These are phyloP conservation scores for Lerista edwardsae DNA, from an alignment of 2,797 vertebrate species.

Conservation along the genomic window DNA sequence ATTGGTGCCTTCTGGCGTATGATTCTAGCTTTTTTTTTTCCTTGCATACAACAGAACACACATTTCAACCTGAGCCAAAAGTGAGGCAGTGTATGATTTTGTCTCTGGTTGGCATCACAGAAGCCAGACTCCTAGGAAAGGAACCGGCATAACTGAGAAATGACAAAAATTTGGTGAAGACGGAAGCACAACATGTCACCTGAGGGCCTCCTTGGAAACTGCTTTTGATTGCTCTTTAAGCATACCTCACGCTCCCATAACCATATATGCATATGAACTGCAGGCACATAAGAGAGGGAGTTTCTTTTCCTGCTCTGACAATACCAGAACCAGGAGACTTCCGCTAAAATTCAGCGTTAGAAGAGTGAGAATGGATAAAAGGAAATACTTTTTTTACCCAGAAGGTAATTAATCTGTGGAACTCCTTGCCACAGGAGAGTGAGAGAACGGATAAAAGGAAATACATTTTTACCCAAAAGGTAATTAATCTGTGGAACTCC, in stretches of 20 bases:
- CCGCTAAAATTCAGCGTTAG: no score
- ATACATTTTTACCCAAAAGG: no score
- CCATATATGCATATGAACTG: background rate
- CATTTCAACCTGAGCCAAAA: accelerated
- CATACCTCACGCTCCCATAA: accelerated
- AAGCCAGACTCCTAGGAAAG: background rate
- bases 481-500: no score
- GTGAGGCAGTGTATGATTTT: background rate
- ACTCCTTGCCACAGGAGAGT: no score
- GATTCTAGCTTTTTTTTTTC: background rate
- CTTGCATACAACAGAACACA: background rate
- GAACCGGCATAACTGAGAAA: background rate
- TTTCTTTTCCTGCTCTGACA: background rate
- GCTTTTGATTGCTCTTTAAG: accelerated
- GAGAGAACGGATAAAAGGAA: no score
- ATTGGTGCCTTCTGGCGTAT: background rate
- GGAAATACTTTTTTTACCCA: no score
- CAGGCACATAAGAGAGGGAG: background rate
- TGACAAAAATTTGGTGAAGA: background rate
- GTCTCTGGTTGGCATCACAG: background rate
- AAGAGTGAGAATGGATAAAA: no score
- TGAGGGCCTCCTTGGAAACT: accelerated
- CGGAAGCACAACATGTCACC: background rate
- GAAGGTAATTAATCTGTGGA: no score
- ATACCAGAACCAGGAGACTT: no score